Base-by-base conservation (phyloP, 2,113 vertebrate species). In the Parotia lawesii region DNA sequence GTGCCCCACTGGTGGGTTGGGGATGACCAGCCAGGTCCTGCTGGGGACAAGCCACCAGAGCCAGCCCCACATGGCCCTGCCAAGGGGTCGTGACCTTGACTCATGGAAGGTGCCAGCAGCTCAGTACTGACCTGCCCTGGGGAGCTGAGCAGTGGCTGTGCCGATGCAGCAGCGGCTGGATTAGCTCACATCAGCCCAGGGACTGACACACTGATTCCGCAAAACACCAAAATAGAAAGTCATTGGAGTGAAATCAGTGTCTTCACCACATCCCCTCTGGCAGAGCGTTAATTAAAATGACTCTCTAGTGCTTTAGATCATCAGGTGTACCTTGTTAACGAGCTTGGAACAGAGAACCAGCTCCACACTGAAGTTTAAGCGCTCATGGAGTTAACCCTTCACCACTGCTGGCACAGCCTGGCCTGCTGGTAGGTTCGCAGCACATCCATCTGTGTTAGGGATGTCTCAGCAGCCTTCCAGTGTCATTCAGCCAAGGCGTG, bases 261-360 rank as follows among this genome's bases (percentile, higher is more conserved):
- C 96, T 96, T 86, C 86, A 93, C 93, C 96, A 91, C 93, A 95
- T 94, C 94, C 95, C 95, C 84, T 89, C 95, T 92, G 89, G 94
- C 94, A 94, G 73, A 94, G 84, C 38, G 62, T 93, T 95, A 96
- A 96, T 95, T 94, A 93, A 96, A 96, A 96, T 89, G 80, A 94
- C 91, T 94, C 94, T 94, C 94, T 81, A 88, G 94, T 96, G 93
- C 95, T 93, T 93, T 91, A 90, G 93, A 94, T 96, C 95, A 95
- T 94, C 95, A 96, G 91, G 93, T 94, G 93, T 92, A 92, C 87
- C 65, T 93, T 92, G 94, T 92, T 95, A 95, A 96, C 73, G 80
- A 92, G 96, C 91, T 86, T 74, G 76, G 90, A 92, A 82, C 86
- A 88, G 67, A 90, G 85, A 94, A 96, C 35, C 62, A 71, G 79